These are phyloP conservation scores for Gnathonemus echidnorhynchus DNA, from an alignment of 2,113 vertebrate species.

Conservation along the genomic window DNA sequence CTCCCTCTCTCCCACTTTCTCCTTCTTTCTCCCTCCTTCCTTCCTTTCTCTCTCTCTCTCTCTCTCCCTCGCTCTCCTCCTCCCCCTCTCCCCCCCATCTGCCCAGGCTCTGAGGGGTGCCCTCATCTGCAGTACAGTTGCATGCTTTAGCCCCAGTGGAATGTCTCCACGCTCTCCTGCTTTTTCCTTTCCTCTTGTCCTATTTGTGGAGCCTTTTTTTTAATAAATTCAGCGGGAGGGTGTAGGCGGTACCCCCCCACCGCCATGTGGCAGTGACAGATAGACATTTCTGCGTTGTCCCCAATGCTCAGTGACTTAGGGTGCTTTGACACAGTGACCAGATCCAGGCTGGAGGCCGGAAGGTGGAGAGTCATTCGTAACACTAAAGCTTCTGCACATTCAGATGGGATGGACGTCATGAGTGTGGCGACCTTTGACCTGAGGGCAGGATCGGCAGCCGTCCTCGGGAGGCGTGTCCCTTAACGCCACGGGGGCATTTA, in stretches of 20 bases:
- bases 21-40: background rate
- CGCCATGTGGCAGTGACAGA: too few relatives aligned
- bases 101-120: background rate
- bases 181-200: constrained; percentile 30
- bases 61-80: background rate
- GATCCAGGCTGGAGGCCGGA: background rate
- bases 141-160: constrained; percentile 8
- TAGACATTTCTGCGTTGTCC: background rate
- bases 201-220: constrained; percentile 8
- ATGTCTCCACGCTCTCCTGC: background rate
- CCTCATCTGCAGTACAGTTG: background rate
- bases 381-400: background rate
- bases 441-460: background rate
- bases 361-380: background rate
- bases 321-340: background rate
- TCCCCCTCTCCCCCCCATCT: background rate
- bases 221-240: constrained; percentile 27
- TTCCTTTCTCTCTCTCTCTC: background rate
- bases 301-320: background rate
- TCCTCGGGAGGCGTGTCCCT: background rate
- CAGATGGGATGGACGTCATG: background rate
- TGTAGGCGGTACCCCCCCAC: background rate
- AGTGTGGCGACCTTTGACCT: background rate
- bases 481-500: background rate
- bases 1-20: background rate